These are phyloP conservation scores for Marisa cornuarietis DNA, from an alignment of 1,140 invertebrate genomes.

Conservation along the genomic window DNA sequence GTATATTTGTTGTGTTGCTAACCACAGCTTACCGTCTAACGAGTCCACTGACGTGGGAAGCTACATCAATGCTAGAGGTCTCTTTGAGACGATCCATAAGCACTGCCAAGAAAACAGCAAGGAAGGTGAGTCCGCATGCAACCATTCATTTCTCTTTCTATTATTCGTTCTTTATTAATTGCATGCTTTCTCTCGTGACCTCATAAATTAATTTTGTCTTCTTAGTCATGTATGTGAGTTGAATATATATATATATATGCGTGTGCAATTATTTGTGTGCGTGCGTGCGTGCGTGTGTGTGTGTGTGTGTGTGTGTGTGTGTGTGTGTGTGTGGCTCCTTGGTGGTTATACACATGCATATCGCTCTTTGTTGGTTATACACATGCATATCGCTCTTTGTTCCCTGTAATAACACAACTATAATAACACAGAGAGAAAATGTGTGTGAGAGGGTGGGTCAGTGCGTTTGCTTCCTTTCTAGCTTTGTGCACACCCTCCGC, in stretches of 20 bases:
- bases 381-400: too few relatives aligned
- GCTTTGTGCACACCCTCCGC: too few relatives aligned
- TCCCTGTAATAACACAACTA: too few relatives aligned
- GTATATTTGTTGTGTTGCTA: constrained; percentile 22
- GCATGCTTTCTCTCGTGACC: background rate
- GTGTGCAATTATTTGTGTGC: too few relatives aligned
- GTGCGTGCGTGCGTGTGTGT: background rate
- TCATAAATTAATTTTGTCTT: too few relatives aligned
- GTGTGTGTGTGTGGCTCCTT: background rate
- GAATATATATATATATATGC: background rate
- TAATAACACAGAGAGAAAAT: too few relatives aligned
- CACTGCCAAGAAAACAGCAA: constrained; percentile 23
- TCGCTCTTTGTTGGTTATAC: background rate
- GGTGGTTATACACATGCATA: background rate
- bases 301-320: background rate
- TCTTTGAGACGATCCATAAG: constrained; percentile 13
- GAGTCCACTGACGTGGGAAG: constrained; percentile 28
- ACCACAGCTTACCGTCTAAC: background rate
- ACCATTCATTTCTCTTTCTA: too few relatives aligned
- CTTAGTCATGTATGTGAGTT: background rate
- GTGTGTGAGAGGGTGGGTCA: too few relatives aligned
- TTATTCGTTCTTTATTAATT: background rate
- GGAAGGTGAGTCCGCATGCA: constrained; percentile 7
- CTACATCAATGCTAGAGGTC: constrained; percentile 29
- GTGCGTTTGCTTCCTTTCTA: too few relatives aligned